These are phyloP conservation scores for Trachelus stipa DNA, from an alignment of 2,888 invertebrate genomes.

Conservation along the genomic window DNA sequence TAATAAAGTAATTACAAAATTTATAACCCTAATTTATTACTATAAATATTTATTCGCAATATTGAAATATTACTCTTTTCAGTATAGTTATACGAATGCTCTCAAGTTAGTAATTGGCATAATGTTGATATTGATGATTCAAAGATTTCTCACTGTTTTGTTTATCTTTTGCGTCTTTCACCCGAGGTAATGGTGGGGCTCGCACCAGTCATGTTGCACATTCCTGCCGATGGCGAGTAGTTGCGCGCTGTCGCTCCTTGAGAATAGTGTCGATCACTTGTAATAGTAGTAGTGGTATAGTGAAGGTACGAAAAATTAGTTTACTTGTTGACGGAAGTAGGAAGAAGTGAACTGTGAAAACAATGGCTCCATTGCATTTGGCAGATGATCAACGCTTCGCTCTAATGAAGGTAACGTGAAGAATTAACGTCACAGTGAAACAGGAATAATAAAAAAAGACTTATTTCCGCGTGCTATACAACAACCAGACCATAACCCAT, in stretches of 20 bases:
- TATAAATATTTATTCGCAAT: background rate
- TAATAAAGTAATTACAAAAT: background rate
- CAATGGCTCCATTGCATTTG: conserved; percentile 69
- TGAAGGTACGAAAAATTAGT: background rate
- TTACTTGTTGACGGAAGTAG: conserved; percentile 19
- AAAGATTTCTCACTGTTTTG: background rate
- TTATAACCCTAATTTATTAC: background rate
- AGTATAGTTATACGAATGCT: background rate
- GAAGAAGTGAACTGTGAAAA: conserved; percentile 41
- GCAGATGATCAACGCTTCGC: conserved; percentile 82
- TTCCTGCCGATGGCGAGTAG: background rate
- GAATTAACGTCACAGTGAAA: background rate
- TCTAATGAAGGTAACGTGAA: conserved; percentile 77
- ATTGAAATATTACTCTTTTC: background rate
- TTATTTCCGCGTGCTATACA: background rate
- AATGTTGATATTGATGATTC: background rate
- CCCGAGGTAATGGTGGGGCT: background rate
- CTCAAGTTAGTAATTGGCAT: background rate
- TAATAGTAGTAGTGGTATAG: background rate
- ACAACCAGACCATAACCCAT: background rate
- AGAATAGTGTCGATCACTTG: background rate
- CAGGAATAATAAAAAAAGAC: background rate
- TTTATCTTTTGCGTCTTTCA: background rate
- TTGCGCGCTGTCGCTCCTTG: background rate
- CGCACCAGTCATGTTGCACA: background rate